phyloP scores from a whole-genome alignment of 2,888 invertebrate species.

The Oxytorus armatus region DNA sequence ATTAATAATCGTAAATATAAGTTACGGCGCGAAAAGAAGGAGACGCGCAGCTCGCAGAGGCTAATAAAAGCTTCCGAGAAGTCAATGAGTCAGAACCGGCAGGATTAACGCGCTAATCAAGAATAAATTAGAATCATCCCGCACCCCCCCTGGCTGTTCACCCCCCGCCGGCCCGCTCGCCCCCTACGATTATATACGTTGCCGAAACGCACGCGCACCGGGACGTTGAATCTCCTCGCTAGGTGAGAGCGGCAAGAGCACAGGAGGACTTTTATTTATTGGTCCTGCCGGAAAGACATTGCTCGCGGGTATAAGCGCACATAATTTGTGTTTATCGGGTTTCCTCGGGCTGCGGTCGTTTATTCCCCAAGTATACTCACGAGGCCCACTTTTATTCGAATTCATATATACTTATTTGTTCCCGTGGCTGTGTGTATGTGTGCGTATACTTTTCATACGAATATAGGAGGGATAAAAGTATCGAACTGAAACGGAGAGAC shows the following conservation, averaged over 20 bases:
- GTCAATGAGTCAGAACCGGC: constrained; percentile 73
- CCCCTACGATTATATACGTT: constrained; percentile 38
- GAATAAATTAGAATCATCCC: constrained; percentile 81
- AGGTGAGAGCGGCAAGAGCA: constrained; percentile 38
- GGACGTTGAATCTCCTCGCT: constrained; percentile 28
- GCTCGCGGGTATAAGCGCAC: constrained; percentile 74
- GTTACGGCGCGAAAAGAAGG: constrained; percentile 74
- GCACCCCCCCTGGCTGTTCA: constrained; percentile 40
- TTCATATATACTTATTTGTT: constrained; percentile 51
- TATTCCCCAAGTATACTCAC: constrained; percentile 75
- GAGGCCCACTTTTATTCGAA: constrained; percentile 72
- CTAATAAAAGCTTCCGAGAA: constrained; percentile 81
- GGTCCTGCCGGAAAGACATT: constrained; percentile 77
- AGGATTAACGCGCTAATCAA: constrained; percentile 82
- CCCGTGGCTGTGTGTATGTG: constrained; percentile 50
- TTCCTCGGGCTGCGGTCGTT: constrained; percentile 71
- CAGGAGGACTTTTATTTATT: constrained; percentile 74
- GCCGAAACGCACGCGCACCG: constrained; percentile 44
- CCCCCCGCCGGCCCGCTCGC: constrained; percentile 8
- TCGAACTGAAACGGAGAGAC: constrained; percentile 55
- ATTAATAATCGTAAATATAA: constrained; percentile 83
- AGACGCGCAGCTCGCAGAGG: constrained; percentile 69
- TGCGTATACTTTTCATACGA: constrained; percentile 34
- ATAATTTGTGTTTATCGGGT: constrained; percentile 79
- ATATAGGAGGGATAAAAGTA: constrained; percentile 57